phyloP scores from a whole-genome alignment of 2,888 invertebrate genomes.

The Campoplex capitator region DNA sequence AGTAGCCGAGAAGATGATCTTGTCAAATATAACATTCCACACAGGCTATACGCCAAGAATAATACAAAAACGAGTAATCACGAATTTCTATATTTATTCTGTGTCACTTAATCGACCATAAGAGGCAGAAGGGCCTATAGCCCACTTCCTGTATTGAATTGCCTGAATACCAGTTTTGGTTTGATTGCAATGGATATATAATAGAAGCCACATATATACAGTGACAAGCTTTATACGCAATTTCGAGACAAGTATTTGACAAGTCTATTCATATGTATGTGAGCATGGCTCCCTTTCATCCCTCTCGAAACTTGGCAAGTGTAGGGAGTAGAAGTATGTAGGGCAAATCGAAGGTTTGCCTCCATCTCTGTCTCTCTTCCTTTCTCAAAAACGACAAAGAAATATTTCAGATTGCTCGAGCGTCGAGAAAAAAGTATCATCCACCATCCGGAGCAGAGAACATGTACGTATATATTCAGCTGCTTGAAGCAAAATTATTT shows the following conservation, averaged over 20 bases:
- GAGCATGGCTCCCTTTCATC: neutral
- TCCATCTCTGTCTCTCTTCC: slow-evolving; percentile 16
- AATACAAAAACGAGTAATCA: slow-evolving; percentile 45
- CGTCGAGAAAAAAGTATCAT: neutral
- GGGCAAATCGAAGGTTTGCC: slow-evolving; percentile 34
- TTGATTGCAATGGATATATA: slow-evolving; percentile 1
- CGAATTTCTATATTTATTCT: neutral
- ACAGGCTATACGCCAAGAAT: slow-evolving; percentile 13
- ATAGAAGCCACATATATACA: neutral
- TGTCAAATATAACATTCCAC: slow-evolving; percentile 47
- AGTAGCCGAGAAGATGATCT: slow-evolving; percentile 33
- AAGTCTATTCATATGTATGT: neutral
- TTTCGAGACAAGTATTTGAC: neutral
- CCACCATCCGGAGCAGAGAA: neutral
- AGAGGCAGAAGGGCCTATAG: neutral
- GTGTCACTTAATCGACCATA: neutral
- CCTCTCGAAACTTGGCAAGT: slow-evolving; percentile 39
- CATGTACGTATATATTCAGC: neutral
- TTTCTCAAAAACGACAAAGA: slow-evolving; percentile 12
- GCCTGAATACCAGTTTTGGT: neutral
- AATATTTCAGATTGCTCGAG: slow-evolving; percentile 4
- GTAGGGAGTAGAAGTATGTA: slow-evolving; percentile 20
- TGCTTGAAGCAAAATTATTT: neutral
- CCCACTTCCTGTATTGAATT: neutral
- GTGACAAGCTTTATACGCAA: slow-evolving; percentile 1